Evolutionary conservation across 92 coral and sea anemone genomes (phyloP).

Genomic region (Porites rus): DNA sequence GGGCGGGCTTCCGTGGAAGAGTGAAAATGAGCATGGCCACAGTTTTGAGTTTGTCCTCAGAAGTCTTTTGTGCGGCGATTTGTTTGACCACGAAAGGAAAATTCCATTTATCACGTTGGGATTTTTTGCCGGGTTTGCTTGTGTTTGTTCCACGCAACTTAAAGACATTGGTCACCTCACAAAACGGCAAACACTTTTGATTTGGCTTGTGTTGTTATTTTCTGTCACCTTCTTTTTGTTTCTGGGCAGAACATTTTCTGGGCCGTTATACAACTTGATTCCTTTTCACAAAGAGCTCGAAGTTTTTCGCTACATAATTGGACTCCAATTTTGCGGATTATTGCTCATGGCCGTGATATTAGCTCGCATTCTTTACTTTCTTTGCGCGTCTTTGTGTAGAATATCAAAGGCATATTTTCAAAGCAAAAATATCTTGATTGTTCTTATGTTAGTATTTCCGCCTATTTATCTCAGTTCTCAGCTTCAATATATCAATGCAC

Average conservation of each 20-base stretch:
- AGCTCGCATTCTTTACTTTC: slow-evolving; percentile 44
- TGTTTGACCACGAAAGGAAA: slow-evolving; percentile 66
- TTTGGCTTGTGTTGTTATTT: slow-evolving; percentile 63
- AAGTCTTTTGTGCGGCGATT: slow-evolving; percentile 65
- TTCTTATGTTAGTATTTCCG: slow-evolving; percentile 41
- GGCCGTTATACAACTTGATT: slow-evolving; percentile 64
- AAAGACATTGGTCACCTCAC: neutral
- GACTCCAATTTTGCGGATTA: slow-evolving; percentile 75
- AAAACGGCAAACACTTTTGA: slow-evolving; percentile 30
- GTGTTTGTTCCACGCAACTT: slow-evolving; percentile 39
- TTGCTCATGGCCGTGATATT: slow-evolving; percentile 56
- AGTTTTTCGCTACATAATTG: slow-evolving; percentile 74
- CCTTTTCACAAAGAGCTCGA: slow-evolving; percentile 81
- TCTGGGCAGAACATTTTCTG: slow-evolving; percentile 75
- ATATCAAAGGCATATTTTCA: slow-evolving; percentile 19
- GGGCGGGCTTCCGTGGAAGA: slow-evolving; percentile 84
- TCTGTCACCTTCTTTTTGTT: slow-evolving; percentile 50
- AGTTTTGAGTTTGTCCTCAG: slow-evolving; percentile 51
- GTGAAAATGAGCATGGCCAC: slow-evolving; percentile 61
- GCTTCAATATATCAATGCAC: slow-evolving; percentile 34
- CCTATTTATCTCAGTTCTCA: slow-evolving; percentile 64
- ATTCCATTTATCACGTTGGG: slow-evolving; percentile 70
- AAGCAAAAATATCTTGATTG: slow-evolving; percentile 25
- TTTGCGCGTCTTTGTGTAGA: slow-evolving; percentile 41
- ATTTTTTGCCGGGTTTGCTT: slow-evolving; percentile 49